Percentiles rank a stretch among this genome's conserved stretches.
Evolutionary conservation across 1,140 invertebrate species (phyloP).

Genomic region (Sitophilus oryzae): DNA sequence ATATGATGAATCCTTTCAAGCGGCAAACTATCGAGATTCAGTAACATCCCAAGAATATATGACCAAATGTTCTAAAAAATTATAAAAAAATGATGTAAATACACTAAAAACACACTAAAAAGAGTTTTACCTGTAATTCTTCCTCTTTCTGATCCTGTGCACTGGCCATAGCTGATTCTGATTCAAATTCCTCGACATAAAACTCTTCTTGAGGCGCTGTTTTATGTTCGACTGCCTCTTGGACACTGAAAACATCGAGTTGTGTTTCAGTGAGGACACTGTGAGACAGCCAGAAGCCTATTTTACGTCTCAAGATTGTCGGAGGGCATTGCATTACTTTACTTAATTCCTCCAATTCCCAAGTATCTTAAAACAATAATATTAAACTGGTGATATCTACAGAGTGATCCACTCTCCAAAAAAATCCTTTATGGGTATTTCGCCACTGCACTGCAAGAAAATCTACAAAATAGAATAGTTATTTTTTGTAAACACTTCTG

Average conservation of each 20-base stretch:
- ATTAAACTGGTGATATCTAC: too few relatives aligned
- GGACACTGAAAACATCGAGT: constrained; percentile 68
- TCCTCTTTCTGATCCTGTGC: constrained; percentile 88
- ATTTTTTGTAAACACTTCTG: too few relatives aligned
- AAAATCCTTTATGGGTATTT: too few relatives aligned
- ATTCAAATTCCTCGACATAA: constrained; percentile 83
- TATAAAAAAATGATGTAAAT: too few relatives aligned
- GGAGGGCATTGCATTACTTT: constrained; percentile 77
- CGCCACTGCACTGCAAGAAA: too few relatives aligned
- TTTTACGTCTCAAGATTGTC: constrained; percentile 74
- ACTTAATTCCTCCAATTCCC: constrained; percentile 79
- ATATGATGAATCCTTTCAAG: constrained; percentile 93
- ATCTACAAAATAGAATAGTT: too few relatives aligned
- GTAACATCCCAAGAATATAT: constrained; percentile 94
- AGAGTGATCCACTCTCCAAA: too few relatives aligned
- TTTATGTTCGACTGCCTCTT: constrained; percentile 63
- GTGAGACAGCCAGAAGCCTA: constrained; percentile 87
- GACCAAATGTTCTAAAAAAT: constrained; percentile 82
- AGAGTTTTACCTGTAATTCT: constrained; percentile 73
- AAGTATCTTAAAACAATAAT: constrained; percentile 54
- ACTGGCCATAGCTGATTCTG: constrained; percentile 88
- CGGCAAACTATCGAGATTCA: constrained; percentile 88
- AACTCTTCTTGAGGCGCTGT: constrained; percentile 52
- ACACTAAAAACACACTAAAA: too few relatives aligned
- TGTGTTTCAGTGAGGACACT: constrained; percentile 73